phyloP scores from a whole-genome alignment of 2,797 vertebrate species.

The Peromyscus aztecus region DNA sequence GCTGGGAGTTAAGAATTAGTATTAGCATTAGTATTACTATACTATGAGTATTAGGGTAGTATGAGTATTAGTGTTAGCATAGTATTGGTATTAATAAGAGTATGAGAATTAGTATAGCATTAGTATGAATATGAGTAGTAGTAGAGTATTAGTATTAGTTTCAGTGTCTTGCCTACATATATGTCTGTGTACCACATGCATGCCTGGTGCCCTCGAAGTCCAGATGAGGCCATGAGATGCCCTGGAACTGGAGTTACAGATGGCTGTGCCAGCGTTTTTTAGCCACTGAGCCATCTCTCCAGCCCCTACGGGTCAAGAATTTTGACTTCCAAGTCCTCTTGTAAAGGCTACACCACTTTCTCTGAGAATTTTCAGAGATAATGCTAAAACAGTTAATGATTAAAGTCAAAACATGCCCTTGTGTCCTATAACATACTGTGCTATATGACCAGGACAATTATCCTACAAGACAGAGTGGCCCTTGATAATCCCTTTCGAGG shows the following conservation, averaged over 20 bases:
- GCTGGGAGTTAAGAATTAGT: neutral
- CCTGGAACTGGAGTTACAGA: neutral
- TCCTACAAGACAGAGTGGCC: neutral
- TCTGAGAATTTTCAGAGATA: neutral
- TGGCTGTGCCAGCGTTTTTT: neutral
- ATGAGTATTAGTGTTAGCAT: neutral
- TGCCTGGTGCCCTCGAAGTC: neutral
- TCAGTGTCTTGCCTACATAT: neutral
- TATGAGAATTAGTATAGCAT: neutral
- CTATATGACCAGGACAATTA: neutral
- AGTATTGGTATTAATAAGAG: neutral
- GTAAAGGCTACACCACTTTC: neutral
- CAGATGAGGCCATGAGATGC: neutral
- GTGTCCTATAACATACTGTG: neutral
- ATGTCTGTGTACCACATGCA: neutral
- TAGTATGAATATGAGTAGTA: neutral
- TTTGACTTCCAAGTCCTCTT: neutral
- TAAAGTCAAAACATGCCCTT: neutral
- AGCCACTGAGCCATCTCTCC: neutral
- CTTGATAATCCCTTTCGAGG: neutral
- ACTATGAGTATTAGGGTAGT: no score
- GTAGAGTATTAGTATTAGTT: neutral
- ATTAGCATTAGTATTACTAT: neutral
- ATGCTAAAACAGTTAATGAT: neutral
- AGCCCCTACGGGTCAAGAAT: neutral